These are phyloP conservation scores for Drosophila sp. DNA, from an alignment of 1,140 invertebrate genomes.

Conservation along the genomic window DNA sequence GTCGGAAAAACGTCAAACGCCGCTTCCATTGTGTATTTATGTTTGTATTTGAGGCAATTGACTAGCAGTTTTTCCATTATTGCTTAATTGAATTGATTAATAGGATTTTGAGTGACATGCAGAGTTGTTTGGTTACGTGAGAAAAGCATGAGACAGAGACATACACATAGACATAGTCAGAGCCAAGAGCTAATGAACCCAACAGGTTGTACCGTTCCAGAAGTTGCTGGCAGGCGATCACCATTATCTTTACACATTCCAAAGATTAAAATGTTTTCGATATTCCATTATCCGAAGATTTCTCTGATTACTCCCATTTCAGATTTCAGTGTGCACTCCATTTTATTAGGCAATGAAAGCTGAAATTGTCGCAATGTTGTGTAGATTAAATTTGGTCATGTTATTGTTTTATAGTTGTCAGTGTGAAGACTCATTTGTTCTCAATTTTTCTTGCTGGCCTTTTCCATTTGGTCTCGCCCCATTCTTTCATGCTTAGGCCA, in stretches of 20 bases:
- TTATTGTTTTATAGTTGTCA: constrained; percentile 32
- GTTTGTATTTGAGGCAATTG: constrained; percentile 45
- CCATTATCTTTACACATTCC: constrained; percentile 14
- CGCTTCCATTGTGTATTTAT: constrained; percentile 55
- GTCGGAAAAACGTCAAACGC: constrained; percentile 64
- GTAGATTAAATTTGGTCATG: constrained; percentile 32
- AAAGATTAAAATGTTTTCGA: not conserved
- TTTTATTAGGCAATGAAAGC: constrained; percentile 18
- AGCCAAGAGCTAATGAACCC: constrained; percentile 69
- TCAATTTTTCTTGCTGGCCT: constrained; percentile 39
- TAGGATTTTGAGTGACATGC: constrained; percentile 80
- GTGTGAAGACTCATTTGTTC: constrained; percentile 16
- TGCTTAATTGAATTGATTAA: constrained; percentile 82
- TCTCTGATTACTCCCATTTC: constrained; percentile 6
- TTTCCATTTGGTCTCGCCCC: constrained; percentile 45
- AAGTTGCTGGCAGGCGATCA: not conserved
- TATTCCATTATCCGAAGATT: constrained; percentile 33
- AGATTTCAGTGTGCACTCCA: not conserved
- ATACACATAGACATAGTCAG: not conserved
- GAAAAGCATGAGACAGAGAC: constrained; percentile 46
- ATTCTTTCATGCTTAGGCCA: constrained; percentile 48
- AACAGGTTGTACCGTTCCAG: constrained; percentile 18
- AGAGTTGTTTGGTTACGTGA: constrained; percentile 68
- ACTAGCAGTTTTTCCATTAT: constrained; percentile 77
- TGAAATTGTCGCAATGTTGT: constrained; percentile 34